These are phyloP conservation scores for Luperina testacea DNA, from an alignment of 2,888 invertebrate genomes.

Conservation along the genomic window DNA sequence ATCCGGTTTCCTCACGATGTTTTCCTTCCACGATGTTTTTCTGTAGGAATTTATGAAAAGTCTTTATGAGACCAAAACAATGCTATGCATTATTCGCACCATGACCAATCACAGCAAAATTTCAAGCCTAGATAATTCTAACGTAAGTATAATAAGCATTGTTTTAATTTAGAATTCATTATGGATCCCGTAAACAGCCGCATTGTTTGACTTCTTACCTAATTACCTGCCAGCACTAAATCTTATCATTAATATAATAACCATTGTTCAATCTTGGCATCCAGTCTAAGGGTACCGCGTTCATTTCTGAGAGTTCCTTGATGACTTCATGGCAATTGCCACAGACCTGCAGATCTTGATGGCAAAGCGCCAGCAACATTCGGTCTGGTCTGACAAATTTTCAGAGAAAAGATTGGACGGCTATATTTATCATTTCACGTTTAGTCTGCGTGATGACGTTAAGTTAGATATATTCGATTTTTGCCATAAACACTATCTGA, in stretches of 20 bases:
- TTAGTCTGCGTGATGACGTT: constrained; percentile 44
- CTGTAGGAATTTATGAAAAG: not conserved
- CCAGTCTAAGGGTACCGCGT: constrained; percentile 34
- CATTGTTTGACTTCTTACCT: constrained; percentile 32
- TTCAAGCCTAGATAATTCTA: not conserved
- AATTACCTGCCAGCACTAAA: constrained; percentile 19
- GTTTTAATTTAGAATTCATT: constrained; percentile 25
- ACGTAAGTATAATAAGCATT: constrained; percentile 15
- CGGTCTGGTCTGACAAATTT: constrained; percentile 54
- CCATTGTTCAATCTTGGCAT: constrained; percentile 46
- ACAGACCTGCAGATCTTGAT: constrained; percentile 45
- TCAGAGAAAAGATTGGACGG: constrained; percentile 50
- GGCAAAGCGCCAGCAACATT: constrained; percentile 61
- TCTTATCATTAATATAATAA: not conserved
- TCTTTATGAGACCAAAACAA: constrained; percentile 26
- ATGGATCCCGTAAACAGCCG: constrained; percentile 6
- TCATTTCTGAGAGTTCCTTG: constrained; percentile 36
- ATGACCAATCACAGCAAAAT: constrained; percentile 7
- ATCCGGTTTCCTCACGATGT: no score
- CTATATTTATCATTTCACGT: constrained; percentile 60
- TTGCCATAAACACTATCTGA: constrained; percentile 49
- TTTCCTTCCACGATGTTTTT: no score
- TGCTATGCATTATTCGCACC: constrained; percentile 1
- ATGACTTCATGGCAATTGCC: constrained; percentile 56
- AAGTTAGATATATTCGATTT: constrained; percentile 42